Evolutionary conservation across 2,113 vertebrate genomes (phyloP).

Genomic region (Pangasianodon gigas): DNA sequence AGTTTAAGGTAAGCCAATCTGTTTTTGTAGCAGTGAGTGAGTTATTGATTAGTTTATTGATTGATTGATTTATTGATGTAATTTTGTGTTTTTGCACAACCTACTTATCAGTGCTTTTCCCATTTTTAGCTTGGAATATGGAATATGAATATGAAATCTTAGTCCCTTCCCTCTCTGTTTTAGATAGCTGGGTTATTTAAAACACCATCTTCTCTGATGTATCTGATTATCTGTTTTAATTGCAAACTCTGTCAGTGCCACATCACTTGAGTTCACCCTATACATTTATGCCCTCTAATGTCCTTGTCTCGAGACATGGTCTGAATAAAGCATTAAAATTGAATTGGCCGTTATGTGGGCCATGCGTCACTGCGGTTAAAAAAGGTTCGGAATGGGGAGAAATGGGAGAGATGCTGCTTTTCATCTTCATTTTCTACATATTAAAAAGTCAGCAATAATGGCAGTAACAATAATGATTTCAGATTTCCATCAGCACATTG

Average conservation of each 20-base stretch:
- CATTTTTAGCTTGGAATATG: neutral
- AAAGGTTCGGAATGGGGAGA: constrained; percentile 32
- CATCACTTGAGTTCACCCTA: constrained; percentile 25
- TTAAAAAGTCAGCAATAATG: constrained; percentile 42
- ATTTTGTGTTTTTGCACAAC: constrained; percentile 36
- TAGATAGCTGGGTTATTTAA: neutral
- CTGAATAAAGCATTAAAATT: constrained; percentile 48
- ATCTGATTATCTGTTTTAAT: neutral
- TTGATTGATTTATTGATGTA: neutral
- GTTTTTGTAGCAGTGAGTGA: constrained; percentile 26
- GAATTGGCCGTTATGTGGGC: constrained; percentile 32
- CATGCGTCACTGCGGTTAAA: constrained; percentile 44
- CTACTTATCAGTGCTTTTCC: neutral
- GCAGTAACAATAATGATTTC: constrained; percentile 52
- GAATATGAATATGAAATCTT: neutral
- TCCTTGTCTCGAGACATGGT: constrained; percentile 32
- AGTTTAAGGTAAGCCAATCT: constrained; percentile 73
- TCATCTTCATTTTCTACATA: constrained; percentile 30
- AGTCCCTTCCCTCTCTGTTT: neutral
- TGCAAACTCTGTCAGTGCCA: neutral
- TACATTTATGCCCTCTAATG: constrained; percentile 34
- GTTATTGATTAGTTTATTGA: neutral
- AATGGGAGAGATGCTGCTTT: constrained; percentile 16
- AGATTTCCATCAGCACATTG: constrained; percentile 47
- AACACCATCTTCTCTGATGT: neutral